Evolutionary conservation across 2,113 vertebrate species (phyloP), one percentile per base, ranked within the genome.

Genomic region (Oryzias curvinotus): DNA sequence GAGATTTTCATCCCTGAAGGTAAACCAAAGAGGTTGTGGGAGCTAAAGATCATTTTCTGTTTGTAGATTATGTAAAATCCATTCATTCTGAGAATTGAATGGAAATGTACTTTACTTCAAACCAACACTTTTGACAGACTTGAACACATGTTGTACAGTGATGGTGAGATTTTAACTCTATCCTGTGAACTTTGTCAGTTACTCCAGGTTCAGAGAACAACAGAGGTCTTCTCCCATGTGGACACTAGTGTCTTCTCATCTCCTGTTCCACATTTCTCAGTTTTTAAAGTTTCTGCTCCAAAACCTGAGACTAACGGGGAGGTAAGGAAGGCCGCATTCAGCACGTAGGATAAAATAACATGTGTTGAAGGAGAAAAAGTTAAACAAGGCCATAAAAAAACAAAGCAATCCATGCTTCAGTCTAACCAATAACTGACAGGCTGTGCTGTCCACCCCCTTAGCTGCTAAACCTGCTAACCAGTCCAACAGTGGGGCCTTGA

Each of bases 231-330:
- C 73, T 78, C 92, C 81, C 93, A 89, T 7, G 83, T 94, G 90
- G 95, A 96, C 77, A 88, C 92, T 48, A 90, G 88, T 71, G 53
- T 53, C 25, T 8, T 47, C 52, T 41, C 63, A 0, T 68, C 95
- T 70, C 87, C 94, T 79, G 89, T 93, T 85, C 95, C 95, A 87
- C 96, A 97, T 81, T 98, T 98, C 87, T 93, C 94, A 0, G 95
- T 98, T 82, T 93, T 95, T 85, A 97, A 94, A 93, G 94, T 98
- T 88, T 91, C 95, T 75, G 94, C 96, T 80, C 95, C 96, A 63
- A 98, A 95, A 91, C 85, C 91, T 68, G 96, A 98, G 41, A 91
- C 92, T 71, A 91, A 92, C 1, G 92, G 92, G 52, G 96, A 98
- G 95, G 96, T 98, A 95, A 95, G 93, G 72, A 42, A 43, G 65